Percentiles rank a stretch among this genome's conserved stretches.
Evolutionary conservation across 2,113 vertebrate species (phyloP).

Genomic region (Lontra canadensis): DNA sequence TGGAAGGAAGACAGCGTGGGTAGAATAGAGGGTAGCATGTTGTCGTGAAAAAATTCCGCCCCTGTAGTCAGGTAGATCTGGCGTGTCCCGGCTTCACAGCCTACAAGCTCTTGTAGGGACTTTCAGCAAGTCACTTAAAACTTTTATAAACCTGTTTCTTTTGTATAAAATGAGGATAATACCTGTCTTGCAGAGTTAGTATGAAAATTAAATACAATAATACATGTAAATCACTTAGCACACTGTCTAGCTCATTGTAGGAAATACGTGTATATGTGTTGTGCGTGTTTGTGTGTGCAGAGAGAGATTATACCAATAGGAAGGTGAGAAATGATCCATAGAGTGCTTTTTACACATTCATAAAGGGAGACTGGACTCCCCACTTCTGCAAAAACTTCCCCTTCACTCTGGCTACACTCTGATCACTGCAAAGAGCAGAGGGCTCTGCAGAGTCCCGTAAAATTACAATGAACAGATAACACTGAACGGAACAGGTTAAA

Average conservation of each 20-base stretch:
- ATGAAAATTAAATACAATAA: conserved; percentile 24
- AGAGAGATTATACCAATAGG: neutral
- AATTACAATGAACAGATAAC: neutral
- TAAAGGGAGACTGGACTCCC: neutral
- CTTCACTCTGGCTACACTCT: neutral
- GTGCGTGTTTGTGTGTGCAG: neutral
- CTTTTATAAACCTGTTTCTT: neutral
- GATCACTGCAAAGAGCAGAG: neutral
- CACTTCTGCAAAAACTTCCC: neutral
- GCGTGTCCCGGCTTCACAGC: neutral
- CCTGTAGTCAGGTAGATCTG: neutral
- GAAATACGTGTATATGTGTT: neutral
- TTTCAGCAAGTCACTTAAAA: neutral
- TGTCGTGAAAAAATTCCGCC: neutral
- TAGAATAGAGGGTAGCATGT: neutral
- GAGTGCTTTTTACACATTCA: neutral
- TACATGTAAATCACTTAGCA: neutral
- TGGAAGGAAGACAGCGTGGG: neutral
- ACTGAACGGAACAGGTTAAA: conserved; percentile 28
- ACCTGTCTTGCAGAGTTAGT: neutral
- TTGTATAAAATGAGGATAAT: neutral
- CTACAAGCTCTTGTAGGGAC: neutral
- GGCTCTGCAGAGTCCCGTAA: neutral
- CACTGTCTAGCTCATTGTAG: neutral
- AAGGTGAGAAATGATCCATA: neutral